Evolutionary conservation across 1,140 invertebrate genomes (phyloP).

Genomic region (Diploscapter pachys): DNA sequence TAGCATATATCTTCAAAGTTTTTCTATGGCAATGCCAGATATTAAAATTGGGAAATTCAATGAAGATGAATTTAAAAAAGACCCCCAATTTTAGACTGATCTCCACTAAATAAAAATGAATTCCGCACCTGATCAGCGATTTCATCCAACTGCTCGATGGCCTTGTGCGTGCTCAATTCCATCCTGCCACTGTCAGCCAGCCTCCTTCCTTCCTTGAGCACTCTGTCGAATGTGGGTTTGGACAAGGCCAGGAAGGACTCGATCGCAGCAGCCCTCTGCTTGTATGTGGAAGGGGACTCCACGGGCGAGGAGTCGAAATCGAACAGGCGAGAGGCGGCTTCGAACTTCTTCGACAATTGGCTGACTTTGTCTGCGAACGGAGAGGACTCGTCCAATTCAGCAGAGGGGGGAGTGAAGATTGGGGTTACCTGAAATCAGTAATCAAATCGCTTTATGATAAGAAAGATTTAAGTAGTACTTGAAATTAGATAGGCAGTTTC

Average conservation of each 20-base stretch:
- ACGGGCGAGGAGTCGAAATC: slow-evolving; percentile 43
- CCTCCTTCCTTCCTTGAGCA: slow-evolving; percentile 42
- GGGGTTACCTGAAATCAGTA: background rate
- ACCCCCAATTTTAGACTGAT: too few relatives aligned
- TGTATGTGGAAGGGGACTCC: slow-evolving; percentile 34
- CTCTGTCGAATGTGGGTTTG: slow-evolving; percentile 37
- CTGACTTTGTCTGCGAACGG: slow-evolving; percentile 33
- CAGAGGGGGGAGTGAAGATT: background rate
- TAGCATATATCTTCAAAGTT: too few relatives aligned
- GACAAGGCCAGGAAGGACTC: slow-evolving; percentile 32
- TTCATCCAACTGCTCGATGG: slow-evolving; percentile 46
- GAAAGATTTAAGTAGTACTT: background rate
- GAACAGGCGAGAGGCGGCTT: slow-evolving; percentile 31
- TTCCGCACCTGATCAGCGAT: background rate
- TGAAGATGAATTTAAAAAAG: too few relatives aligned
- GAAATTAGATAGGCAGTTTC: too few relatives aligned
- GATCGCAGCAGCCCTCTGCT: slow-evolving; percentile 38
- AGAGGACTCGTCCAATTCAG: background rate
- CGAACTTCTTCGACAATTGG: slow-evolving; percentile 35
- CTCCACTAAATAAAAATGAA: too few relatives aligned
- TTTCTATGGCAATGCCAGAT: too few relatives aligned
- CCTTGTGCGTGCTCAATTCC: slow-evolving; percentile 44
- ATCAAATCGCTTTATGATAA: background rate
- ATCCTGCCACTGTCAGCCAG: slow-evolving; percentile 48
- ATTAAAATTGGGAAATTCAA: too few relatives aligned